phyloP scores from a whole-genome alignment of 2,888 invertebrate genomes.

The Thera britannica region DNA sequence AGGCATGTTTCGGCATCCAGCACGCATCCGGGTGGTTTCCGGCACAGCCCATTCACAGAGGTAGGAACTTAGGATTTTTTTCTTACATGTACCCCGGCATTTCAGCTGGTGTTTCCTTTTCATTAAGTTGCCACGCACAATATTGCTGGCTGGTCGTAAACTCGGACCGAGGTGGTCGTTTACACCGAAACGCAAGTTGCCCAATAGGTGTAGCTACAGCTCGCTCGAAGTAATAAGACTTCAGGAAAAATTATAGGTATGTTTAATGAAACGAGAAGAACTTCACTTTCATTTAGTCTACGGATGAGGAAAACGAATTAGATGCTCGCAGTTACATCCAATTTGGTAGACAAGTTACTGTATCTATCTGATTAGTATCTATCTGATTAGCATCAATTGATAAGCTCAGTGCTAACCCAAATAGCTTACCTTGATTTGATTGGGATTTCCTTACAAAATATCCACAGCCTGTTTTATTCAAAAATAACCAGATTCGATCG shows the following conservation, averaged over 20 bases:
- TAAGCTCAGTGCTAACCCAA: slow-evolving; percentile 17
- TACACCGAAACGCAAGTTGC: slow-evolving; percentile 53
- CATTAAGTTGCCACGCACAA: slow-evolving; percentile 80
- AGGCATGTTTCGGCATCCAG: slow-evolving; percentile 11
- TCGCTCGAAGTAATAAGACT: slow-evolving; percentile 67
- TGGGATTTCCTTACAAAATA: slow-evolving; percentile 12
- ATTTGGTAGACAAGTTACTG: slow-evolving; percentile 31
- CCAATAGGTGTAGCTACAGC: slow-evolving; percentile 44
- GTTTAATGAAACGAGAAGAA: slow-evolving; percentile 69
- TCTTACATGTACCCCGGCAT: slow-evolving; percentile 50
- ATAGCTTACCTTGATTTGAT: slow-evolving; percentile 27
- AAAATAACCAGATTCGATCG: slow-evolving; percentile 18
- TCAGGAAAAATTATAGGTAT: slow-evolving; percentile 67
- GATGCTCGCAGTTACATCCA: slow-evolving; percentile 40
- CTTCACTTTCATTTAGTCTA: slow-evolving; percentile 49
- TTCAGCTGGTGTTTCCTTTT: slow-evolving; percentile 70
- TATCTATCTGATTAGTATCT: slow-evolving; percentile 32
- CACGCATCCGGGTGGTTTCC: slow-evolving; percentile 15
- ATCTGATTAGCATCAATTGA: slow-evolving; percentile 35
- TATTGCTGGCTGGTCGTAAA: slow-evolving; percentile 76
- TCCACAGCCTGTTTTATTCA: neutral
- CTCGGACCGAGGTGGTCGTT: slow-evolving; percentile 63
- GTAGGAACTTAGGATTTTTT: slow-evolving; percentile 49
- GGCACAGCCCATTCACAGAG: slow-evolving; percentile 33
- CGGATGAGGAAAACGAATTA: slow-evolving; percentile 43